These are phyloP conservation scores for Trematomus bernacchii DNA, from an alignment of 2,797 vertebrate genomes.

Conservation along the genomic window DNA sequence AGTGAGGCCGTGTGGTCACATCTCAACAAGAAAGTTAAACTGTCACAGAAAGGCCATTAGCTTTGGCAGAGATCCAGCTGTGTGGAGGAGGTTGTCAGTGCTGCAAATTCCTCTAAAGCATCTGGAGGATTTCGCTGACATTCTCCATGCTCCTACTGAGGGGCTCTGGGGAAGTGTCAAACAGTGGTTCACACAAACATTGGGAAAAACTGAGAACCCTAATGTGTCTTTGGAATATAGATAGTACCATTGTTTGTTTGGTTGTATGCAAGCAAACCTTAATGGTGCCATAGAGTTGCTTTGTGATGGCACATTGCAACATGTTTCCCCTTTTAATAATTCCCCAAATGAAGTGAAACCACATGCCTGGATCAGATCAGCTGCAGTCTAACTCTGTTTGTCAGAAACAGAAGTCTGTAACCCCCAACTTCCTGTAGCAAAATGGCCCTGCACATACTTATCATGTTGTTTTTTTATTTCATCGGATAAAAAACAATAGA, in stretches of 20 bases:
- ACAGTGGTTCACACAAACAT: conserved; percentile 47
- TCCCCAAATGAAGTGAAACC: not conserved
- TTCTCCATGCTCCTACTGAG: conserved; percentile 64
- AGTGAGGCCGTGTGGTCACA: conserved; percentile 33
- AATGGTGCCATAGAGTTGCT: not conserved
- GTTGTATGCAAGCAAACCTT: not conserved
- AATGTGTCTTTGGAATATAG: conserved; percentile 26
- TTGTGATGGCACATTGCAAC: not conserved
- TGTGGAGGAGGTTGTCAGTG: conserved; percentile 52
- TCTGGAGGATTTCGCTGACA: conserved; percentile 72
- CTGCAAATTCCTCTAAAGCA: conserved; percentile 70
- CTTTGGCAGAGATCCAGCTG: conserved; percentile 65
- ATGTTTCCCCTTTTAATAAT: not conserved
- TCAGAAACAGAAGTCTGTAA: not conserved
- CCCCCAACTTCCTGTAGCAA: conserved; percentile 18
- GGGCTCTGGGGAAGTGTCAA: conserved; percentile 56
- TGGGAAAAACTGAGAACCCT: conserved; percentile 43
- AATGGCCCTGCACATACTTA: conserved; percentile 6
- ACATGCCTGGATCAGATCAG: not conserved
- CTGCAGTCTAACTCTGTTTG: not conserved
- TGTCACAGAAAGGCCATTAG: conserved; percentile 51
- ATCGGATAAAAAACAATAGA: no score
- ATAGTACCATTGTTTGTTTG: not conserved
- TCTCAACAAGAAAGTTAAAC: conserved; percentile 44
- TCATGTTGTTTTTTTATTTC: not conserved